Conservation (phyloP, 2,797 vertebrate species). For the Malacoctenus gilli region DNA sequence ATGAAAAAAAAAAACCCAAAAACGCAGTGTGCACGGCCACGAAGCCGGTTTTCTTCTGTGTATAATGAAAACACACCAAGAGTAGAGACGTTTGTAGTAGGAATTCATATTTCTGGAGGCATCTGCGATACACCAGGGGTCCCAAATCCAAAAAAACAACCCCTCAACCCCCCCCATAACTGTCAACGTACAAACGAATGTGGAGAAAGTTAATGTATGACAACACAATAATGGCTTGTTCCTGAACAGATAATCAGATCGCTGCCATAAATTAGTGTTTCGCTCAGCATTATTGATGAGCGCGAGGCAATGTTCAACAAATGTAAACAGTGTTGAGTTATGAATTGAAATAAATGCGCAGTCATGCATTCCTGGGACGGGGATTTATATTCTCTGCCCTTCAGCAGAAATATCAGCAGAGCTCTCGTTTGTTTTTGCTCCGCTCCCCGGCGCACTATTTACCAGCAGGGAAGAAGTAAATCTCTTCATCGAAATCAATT, state of each 20-base stretch:
- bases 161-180: no score
- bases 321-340: constrained; percentile 71
- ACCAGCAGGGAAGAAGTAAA: constrained; percentile 70
- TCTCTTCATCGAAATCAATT: constrained; percentile 72
- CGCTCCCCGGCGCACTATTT: constrained; percentile 62
- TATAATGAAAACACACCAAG: constrained; percentile 28
- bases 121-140: constrained; percentile 17
- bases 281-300: constrained; percentile 62
- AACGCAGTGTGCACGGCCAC: no score
- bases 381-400: constrained; percentile 73
- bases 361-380: constrained; percentile 60
- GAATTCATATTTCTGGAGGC: constrained; percentile 16
- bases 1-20: constrained; percentile 22
- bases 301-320: constrained; percentile 52
- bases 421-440: constrained; percentile 69
- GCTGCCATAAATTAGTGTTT: constrained; percentile 63
- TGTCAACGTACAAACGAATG: constrained; percentile 31
- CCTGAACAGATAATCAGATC: constrained; percentile 54
- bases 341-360: constrained; percentile 68
- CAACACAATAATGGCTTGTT: constrained; percentile 58
- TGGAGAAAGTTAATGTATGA: constrained; percentile 38
- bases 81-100: background rate
- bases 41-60: constrained; percentile 10
- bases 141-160: constrained; percentile 31
- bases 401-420: constrained; percentile 75